Percentiles rank a stretch among this genome's conserved stretches.
phyloP scores from a whole-genome alignment of 1,140 invertebrate genomes.

The Cherax quadricarinatus region DNA sequence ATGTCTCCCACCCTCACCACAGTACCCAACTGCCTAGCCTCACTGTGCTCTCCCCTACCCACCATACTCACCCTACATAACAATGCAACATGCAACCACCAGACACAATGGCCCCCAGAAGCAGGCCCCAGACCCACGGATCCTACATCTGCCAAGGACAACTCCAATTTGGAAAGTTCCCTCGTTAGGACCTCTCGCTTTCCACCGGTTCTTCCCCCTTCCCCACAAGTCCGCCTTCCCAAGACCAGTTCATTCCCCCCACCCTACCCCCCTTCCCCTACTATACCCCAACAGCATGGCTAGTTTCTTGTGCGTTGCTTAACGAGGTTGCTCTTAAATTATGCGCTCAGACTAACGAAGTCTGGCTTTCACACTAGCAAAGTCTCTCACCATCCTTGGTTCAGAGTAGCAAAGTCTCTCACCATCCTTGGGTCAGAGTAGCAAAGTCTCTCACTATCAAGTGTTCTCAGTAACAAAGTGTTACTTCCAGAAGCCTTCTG shows the following conservation, averaged over 20 bases:
- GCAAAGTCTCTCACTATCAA: too few species aligned
- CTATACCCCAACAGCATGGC: background rate
- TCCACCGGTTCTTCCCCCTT: background rate
- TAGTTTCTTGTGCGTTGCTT: background rate
- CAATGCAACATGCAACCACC: background rate
- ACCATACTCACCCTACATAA: background rate
- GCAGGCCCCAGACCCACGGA: background rate
- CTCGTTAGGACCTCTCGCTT: background rate
- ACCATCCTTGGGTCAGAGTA: too few species aligned
- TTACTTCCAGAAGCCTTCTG: too few species aligned
- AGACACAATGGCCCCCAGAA: background rate
- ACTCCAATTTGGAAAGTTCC: conserved; percentile 5
- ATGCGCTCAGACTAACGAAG: too few species aligned
- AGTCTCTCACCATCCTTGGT: too few species aligned
- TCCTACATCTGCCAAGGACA: background rate
- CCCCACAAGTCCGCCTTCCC: background rate
- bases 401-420: too few species aligned
- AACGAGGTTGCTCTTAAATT: too few species aligned
- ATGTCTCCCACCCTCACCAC: conserved; percentile 9
- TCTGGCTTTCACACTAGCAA: too few species aligned
- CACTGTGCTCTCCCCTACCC: background rate
- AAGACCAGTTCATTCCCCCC: background rate
- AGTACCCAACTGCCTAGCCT: background rate
- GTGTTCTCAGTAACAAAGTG: too few species aligned
- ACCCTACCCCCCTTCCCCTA: background rate